A percentile compares a stretch with the other conserved stretches of the same genome.
Conservation (phyloP, 2,797 vertebrate species). For the Aselliscus stoliczkanus region DNA sequence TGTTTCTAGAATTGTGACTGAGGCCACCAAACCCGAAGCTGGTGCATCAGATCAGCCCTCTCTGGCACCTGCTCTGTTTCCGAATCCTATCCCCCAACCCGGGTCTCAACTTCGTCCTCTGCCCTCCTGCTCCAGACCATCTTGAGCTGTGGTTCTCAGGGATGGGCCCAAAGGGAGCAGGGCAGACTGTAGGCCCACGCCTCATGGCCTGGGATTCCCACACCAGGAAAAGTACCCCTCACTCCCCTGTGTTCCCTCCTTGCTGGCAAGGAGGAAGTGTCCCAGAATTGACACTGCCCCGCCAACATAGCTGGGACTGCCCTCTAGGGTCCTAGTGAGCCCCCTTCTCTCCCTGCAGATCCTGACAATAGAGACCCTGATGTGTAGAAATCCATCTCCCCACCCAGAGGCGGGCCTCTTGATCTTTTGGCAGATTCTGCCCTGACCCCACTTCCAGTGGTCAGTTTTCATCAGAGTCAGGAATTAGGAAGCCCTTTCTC, state of each 20-base stretch:
- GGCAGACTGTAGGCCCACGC: rapidly evolving
- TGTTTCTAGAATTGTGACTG: background rate
- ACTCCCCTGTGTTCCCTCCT: too few relatives aligned
- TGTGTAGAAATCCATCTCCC: background rate
- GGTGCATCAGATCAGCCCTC: too few relatives aligned
- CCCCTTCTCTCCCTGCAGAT: background rate
- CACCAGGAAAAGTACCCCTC: background rate
- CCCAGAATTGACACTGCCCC: background rate
- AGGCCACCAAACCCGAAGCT: background rate
- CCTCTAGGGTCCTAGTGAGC: rapidly evolving
- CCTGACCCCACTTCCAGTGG: rapidly evolving
- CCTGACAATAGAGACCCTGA: too few relatives aligned
- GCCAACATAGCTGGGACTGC: background rate
- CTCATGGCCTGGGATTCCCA: too few relatives aligned
- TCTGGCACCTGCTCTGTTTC: background rate
- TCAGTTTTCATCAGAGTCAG: too few relatives aligned
- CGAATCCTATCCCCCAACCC: background rate
- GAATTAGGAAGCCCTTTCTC: background rate
- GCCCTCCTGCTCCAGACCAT: too few relatives aligned
- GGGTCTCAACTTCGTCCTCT: too few relatives aligned
- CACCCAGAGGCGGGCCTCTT: background rate
- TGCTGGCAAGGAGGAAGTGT: too few relatives aligned
- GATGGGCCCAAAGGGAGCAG: background rate
- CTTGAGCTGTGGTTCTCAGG: background rate
- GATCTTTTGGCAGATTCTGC: too few relatives aligned